phyloP scores from a whole-genome alignment of 2,888 invertebrate species.

The Thereva nobilitata region DNA sequence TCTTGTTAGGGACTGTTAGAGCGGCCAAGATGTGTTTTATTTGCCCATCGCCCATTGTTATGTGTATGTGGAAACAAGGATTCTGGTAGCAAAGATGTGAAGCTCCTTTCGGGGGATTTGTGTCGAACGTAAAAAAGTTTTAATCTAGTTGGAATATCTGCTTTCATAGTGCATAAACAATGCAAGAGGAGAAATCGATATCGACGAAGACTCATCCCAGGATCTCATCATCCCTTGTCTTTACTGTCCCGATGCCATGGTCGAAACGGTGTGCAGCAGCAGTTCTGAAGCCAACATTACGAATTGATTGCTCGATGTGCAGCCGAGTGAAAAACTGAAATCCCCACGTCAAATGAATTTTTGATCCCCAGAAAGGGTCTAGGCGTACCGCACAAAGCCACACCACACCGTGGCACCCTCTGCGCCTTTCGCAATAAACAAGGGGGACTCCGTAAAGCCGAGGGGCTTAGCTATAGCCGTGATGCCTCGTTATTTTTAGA shows the following conservation, averaged over 20 bases:
- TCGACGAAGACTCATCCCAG: neutral
- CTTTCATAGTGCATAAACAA: neutral
- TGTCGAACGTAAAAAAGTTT: neutral
- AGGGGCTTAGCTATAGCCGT: neutral
- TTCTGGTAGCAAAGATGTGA: constrained; percentile 19
- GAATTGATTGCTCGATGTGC: constrained; percentile 33
- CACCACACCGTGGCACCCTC: constrained; percentile 5
- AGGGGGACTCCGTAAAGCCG: neutral
- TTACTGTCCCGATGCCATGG: neutral
- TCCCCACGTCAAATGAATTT: constrained; percentile 36
- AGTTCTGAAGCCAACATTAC: neutral
- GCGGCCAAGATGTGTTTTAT: constrained; percentile 5
- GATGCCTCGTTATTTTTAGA: neutral
- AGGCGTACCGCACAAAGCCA: neutral
- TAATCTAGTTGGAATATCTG: constrained; percentile 10
- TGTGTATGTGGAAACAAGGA: constrained; percentile 9
- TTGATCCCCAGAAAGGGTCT: constrained; percentile 19
- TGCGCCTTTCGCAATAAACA: neutral
- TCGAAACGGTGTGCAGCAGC: neutral
- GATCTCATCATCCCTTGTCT: constrained; percentile 26
- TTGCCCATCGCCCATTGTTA: constrained; percentile 1
- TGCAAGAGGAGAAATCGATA: constrained; percentile 18
- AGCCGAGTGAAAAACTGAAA: constrained; percentile 35
- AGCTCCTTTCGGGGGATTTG: constrained; percentile 9
- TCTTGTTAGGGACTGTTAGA: neutral